A percentile compares a stretch with the other conserved stretches of the same genome.
Evolutionary conservation across 37 sponge, comb jelly and placozoan species (phyloP).

Genomic region (Oopsacas minuta): DNA sequence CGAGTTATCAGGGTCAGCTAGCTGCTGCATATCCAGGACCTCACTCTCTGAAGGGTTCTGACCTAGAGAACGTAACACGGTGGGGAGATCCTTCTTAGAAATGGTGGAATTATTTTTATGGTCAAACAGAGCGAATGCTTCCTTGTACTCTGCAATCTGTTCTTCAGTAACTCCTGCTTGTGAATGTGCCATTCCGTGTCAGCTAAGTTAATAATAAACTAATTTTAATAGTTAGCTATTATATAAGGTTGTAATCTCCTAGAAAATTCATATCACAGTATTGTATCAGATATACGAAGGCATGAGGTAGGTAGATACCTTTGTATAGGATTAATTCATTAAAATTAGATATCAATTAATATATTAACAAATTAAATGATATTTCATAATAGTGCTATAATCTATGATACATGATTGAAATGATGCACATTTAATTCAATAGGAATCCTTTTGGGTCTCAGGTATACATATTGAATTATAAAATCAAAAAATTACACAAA

Average conservation of each 20-base stretch:
- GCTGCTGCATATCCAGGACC: background rate
- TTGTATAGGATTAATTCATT: too few relatives aligned
- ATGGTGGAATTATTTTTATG: background rate
- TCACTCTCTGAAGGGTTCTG: slow-evolving; percentile 13
- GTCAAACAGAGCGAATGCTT: slow-evolving; percentile 5
- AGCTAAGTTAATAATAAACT: background rate
- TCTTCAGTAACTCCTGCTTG: slow-evolving; percentile 4
- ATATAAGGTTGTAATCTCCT: too few relatives aligned
- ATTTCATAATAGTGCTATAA: too few relatives aligned
- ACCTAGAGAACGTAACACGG: background rate
- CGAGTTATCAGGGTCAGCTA: background rate
- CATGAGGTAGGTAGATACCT: too few relatives aligned
- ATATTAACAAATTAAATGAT: too few relatives aligned
- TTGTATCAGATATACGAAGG: background rate
- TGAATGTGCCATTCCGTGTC: background rate
- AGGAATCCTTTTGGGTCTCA: too few relatives aligned
- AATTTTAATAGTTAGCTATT: background rate
- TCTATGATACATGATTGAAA: too few relatives aligned
- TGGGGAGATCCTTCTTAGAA: background rate
- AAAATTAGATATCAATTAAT: too few relatives aligned
- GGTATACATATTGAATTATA: too few relatives aligned
- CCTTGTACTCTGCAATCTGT: slow-evolving; percentile 6
- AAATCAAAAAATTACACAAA: too few relatives aligned
- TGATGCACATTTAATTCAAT: too few relatives aligned
- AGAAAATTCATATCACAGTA: too few relatives aligned